phyloP scores from a whole-genome alignment of 1,140 invertebrate species.

The Orussus abietinus region DNA sequence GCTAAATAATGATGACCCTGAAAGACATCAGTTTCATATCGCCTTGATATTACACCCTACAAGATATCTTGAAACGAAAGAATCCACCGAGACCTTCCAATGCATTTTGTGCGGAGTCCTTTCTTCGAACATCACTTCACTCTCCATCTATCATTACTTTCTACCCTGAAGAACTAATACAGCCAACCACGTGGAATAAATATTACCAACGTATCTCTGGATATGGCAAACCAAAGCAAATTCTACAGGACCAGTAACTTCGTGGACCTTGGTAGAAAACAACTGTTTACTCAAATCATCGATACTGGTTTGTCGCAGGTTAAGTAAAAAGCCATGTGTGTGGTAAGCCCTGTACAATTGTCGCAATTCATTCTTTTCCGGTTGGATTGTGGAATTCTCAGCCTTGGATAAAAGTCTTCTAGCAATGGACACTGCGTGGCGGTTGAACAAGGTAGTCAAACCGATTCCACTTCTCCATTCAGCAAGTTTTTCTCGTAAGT shows the following conservation, averaged over 20 bases:
- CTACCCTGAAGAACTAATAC: constrained; percentile 38
- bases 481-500: constrained; percentile 36
- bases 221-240: constrained; percentile 42
- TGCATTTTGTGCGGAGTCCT: too few species aligned
- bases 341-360: constrained; percentile 45
- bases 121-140: too few species aligned
- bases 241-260: constrained; percentile 43
- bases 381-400: constrained; percentile 26
- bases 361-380: constrained; percentile 41
- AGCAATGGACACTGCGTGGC: constrained; percentile 38
- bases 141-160: constrained; percentile 29
- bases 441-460: constrained; percentile 42
- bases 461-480: constrained; percentile 35
- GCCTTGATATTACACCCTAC: too few species aligned
- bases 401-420: constrained; percentile 29
- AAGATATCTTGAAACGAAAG: too few species aligned
- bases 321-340: constrained; percentile 44
- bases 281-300: constrained; percentile 39
- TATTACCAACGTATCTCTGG: constrained; percentile 40
- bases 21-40: too few species aligned
- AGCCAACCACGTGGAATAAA: constrained; percentile 42
- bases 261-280: constrained; percentile 38
- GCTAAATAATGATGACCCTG: too few species aligned
- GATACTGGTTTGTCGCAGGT: constrained; percentile 31
- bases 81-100: too few species aligned